Evolutionary conservation across 2,113 vertebrate species (phyloP), one percentile per base, ranked within the genome.

Genomic region (Nothoprocta perdicaria): DNA sequence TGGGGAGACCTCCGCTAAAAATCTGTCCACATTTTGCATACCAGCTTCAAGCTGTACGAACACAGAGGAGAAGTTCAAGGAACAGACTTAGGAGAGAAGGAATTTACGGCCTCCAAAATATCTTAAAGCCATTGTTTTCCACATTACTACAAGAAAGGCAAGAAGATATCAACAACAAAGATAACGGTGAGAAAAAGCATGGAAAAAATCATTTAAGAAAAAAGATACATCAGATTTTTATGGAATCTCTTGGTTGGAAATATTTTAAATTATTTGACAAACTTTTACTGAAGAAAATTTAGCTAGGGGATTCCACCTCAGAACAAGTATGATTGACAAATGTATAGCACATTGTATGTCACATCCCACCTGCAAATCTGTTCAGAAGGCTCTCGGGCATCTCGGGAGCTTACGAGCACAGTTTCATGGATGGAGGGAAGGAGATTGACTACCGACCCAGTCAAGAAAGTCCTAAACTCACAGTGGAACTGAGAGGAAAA

Each of bases 311-410:
- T 41, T 82, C 31, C 31, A 7, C 18, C n/a, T 65, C 38, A 14
- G 4, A 7, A 22, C 58, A 38, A 65, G 55, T 5, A 18, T 60
- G 4, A 27, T 16, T 14, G 74, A 50, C 19, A 77, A 85, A 88
- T 1, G 1, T 5, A 53, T 1, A 43, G 41, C 41, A 43, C 41
- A 43, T 43, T 43, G 41, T 43, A 17, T 22, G 31, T 6, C 15
- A 33, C 2, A 3, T 53, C 43, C 22, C 31, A 31, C n/a, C 31
- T 91, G n/a, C 0, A 0, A 41, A 55, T 60, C 24, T 48, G 24
- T 18, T 65, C 27, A 17, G 53, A 31, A 57, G 27, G 57, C 14
- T 14, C 24, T 69, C 22, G 0, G 1, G 22, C 15, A 53, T 35
- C 21, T 45, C 45, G n/a, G 3, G 7, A 87, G 41, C 17, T 3